Evolutionary conservation across 2,113 vertebrate species (phyloP).

Genomic region (Paralichthys olivaceus): DNA sequence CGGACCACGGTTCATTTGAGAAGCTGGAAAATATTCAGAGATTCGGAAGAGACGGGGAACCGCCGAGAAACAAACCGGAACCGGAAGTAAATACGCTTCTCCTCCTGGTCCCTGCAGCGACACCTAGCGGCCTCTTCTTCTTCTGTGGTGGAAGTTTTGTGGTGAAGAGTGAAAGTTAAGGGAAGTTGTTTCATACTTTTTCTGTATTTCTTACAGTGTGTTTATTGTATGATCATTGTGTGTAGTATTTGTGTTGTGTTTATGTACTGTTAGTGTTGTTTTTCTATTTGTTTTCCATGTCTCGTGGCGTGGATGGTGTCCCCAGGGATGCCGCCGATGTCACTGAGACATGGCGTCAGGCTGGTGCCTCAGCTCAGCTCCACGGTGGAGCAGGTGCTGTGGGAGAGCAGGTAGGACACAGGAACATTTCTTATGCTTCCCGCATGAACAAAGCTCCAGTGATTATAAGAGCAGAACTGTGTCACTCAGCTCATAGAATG

Average conservation of each 20-base stretch:
- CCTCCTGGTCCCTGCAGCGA: not conserved
- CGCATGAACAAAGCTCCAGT: not conserved
- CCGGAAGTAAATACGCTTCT: not conserved
- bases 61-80: slow-evolving; percentile 13
- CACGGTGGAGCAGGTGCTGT: not conserved
- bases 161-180: too few relatives aligned
- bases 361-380: too few relatives aligned
- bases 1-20: slow-evolving; percentile 51
- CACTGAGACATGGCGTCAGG: too few relatives aligned
- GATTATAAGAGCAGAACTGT: not conserved
- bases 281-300: too few relatives aligned
- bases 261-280: too few relatives aligned
- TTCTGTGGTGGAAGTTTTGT: not conserved
- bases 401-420: not conserved
- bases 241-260: too few relatives aligned
- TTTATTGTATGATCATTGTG: too few relatives aligned
- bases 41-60: not conserved
- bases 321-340: too few relatives aligned
- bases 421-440: not conserved
- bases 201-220: too few relatives aligned
- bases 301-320: too few relatives aligned
- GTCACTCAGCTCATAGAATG: not conserved
- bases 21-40: not conserved
- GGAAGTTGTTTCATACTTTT: too few relatives aligned
- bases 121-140: not conserved